Evolutionary conservation across 2,888 invertebrate genomes (phyloP).

Genomic region (Nyleta sp.): DNA sequence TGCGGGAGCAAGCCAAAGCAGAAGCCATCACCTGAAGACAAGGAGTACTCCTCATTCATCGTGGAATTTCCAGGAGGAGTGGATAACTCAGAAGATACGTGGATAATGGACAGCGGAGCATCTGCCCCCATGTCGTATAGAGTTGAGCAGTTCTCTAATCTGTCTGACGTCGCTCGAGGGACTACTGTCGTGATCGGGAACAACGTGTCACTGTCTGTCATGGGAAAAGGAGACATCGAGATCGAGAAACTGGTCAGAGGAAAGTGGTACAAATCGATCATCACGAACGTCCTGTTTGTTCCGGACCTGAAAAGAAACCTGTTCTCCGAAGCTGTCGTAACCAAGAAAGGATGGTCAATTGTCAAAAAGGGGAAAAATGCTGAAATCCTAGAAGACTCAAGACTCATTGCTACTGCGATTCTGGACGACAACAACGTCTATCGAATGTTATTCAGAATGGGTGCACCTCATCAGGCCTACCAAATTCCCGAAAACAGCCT

Average conservation of each 20-base stretch:
- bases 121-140: conserved; percentile 55
- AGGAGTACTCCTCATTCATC: conserved; percentile 3
- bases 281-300: conserved; percentile 52
- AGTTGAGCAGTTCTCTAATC: conserved; percentile 29
- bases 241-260: conserved; percentile 10
- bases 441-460: conserved; percentile 37
- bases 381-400: conserved; percentile 25
- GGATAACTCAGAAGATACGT: conserved; percentile 15
- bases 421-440: conserved; percentile 46
- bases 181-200: conserved; percentile 32
- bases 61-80: not conserved
- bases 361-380: conserved; percentile 2
- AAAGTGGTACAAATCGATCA: conserved; percentile 44
- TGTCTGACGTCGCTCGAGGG: conserved; percentile 5
- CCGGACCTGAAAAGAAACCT: conserved; percentile 50
- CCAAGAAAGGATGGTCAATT: conserved; percentile 49
- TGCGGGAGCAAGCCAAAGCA: conserved; percentile 8
- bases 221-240: conserved; percentile 13
- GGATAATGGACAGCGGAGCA: conserved; percentile 57
- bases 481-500: conserved; percentile 15
- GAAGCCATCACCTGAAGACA: not conserved
- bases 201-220: conserved; percentile 20
- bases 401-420: conserved; percentile 30
- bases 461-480: conserved; percentile 19
- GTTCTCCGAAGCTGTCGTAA: conserved; percentile 51